A percentile compares a stretch with the other conserved stretches of the same genome.
Evolutionary conservation across 2,888 invertebrate genomes (phyloP).

Genomic region (Cremastinae sp.): DNA sequence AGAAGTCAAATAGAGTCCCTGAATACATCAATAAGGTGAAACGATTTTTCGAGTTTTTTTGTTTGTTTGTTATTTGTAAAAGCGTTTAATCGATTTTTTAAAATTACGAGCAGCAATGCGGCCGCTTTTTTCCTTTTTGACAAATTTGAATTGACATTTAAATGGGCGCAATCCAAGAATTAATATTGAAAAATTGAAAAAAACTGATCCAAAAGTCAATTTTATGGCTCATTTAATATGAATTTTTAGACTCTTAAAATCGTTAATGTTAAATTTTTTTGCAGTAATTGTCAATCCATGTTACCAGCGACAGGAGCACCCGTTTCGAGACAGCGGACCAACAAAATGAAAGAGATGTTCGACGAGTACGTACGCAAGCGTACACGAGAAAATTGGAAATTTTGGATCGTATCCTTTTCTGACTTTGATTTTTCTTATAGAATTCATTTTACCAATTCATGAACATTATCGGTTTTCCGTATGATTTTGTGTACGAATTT

Average conservation of each 20-base stretch:
- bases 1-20: conserved; percentile 94
- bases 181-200: too few relatives aligned
- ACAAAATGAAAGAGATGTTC: conserved; percentile 96
- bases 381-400: conserved; percentile 97
- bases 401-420: conserved; percentile 96
- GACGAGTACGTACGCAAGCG: conserved; percentile 93
- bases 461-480: conserved; percentile 8
- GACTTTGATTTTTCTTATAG: neutral
- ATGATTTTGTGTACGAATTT: conserved; percentile 3
- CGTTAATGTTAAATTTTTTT: conserved; percentile 67
- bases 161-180: too few relatives aligned
- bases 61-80: neutral
- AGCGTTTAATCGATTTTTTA: neutral
- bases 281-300: conserved; percentile 95
- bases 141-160: too few relatives aligned
- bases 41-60: conserved; percentile 8
- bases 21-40: conserved; percentile 93
- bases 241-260: too few relatives aligned
- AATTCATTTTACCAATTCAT: conserved; percentile 1
- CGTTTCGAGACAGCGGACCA: conserved; percentile 93
- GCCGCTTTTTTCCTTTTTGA: too few relatives aligned
- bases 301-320: conserved; percentile 98
- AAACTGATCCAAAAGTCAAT: too few relatives aligned
- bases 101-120: too few relatives aligned
- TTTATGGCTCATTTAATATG: too few relatives aligned